These are phyloP conservation scores for Cantharis flavilabris DNA, from an alignment of 2,888 invertebrate genomes.

Conservation along the genomic window DNA sequence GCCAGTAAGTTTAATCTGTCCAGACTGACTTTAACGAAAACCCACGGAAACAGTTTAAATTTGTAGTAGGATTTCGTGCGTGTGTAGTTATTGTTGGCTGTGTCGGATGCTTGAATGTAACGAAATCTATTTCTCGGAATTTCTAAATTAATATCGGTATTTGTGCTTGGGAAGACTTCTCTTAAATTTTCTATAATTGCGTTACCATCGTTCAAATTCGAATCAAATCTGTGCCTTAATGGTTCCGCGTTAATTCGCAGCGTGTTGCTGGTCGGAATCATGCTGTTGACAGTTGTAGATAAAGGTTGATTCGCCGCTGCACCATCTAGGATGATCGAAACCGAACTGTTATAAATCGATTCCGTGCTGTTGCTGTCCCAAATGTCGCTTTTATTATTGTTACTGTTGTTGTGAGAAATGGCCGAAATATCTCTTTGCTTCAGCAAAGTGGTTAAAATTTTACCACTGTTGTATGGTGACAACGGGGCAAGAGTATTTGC, in stretches of 20 bases:
- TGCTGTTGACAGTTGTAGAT: constrained; percentile 19
- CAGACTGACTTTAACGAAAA: constrained; percentile 81
- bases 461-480: constrained; percentile 44
- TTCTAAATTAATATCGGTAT: constrained; percentile 63
- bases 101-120: constrained; percentile 36
- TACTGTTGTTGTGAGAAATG: constrained; percentile 12
- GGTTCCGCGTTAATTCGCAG: constrained; percentile 26
- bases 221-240: constrained; percentile 18
- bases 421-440: constrained; percentile 43
- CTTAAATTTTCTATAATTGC: constrained; percentile 39
- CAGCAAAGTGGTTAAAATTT: constrained; percentile 48
- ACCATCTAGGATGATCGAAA: constrained; percentile 54
- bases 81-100: constrained; percentile 43
- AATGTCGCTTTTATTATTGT: constrained; percentile 37
- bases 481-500: constrained; percentile 37
- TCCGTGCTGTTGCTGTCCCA: constrained; percentile 53
- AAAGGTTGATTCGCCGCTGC: constrained; percentile 21
- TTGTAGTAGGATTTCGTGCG: constrained; percentile 68
- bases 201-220: constrained; percentile 35
- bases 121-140: constrained; percentile 60
- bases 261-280: constrained; percentile 31
- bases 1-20: constrained; percentile 92
- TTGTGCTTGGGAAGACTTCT: constrained; percentile 52
- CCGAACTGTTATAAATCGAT: constrained; percentile 57
- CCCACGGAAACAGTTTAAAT: constrained; percentile 68